Evolutionary conservation across 1,140 invertebrate species (phyloP).

Genomic region (Chrysomallon squamiferum): DNA sequence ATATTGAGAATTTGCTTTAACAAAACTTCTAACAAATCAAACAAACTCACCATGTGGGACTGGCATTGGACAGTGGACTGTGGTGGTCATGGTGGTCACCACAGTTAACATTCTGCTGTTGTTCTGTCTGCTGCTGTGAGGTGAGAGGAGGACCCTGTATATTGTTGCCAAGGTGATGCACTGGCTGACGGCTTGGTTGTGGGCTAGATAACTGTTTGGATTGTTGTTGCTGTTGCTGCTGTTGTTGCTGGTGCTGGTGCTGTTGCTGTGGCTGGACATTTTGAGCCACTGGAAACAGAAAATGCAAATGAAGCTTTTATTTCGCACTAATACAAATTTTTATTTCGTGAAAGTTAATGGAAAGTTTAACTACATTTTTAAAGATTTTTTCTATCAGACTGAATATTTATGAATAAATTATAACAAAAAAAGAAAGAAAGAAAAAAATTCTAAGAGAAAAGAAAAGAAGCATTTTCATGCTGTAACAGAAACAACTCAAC

Average conservation of each 20-base stretch:
- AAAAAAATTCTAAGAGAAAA: no score
- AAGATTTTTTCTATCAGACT: no score
- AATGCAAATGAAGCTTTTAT: no score
- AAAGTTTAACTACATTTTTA: no score
- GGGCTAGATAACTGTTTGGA: constrained; percentile 8
- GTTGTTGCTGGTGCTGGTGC: constrained; percentile 2
- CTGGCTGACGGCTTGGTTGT: constrained; percentile 1
- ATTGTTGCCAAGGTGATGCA: constrained; percentile 10
- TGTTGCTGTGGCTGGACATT: constrained; percentile 3
- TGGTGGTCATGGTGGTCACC: not conserved
- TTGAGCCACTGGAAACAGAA: constrained; percentile 1
- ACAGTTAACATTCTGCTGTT: not conserved
- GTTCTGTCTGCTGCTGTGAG: constrained; percentile 4
- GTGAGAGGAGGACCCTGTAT: not conserved
- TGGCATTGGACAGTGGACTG: constrained; percentile 46
- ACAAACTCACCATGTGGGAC: constrained; percentile 29
- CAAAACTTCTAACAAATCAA: no score
- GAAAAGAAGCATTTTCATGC: no score
- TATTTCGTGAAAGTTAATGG: no score
- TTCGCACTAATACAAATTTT: no score
- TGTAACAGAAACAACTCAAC: no score
- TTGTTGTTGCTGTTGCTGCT: constrained; percentile 7
- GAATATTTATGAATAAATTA: no score
- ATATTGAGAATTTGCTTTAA: no score
- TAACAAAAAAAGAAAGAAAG: no score